Evolutionary conservation across 1,140 invertebrate genomes (phyloP), one percentile per base, ranked within the genome.

Genomic region (Diprion similis): DNA sequence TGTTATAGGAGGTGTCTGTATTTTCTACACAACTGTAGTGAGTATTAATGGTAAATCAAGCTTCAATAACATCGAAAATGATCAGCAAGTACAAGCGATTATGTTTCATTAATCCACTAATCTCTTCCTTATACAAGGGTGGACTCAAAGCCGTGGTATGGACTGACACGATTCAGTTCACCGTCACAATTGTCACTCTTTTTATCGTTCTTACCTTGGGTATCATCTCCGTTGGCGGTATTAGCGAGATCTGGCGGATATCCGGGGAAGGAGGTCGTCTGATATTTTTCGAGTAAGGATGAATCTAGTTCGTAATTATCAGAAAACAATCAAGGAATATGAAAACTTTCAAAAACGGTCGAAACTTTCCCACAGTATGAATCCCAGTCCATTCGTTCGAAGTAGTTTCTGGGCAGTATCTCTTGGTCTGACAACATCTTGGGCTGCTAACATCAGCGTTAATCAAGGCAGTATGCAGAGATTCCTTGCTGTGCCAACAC

Each of bases 1-100:
- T 8, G 87, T 93, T 0, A 90, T 94, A 69, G 94, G 93, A 76
- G 83, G 91, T 8, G 90, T 94, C 9, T 95, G 94, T 83, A 94
- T 94, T 10, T 93, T 95, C 73, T 95, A 96, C 77, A 95, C 94
- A 9, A 91, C 93, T 17, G 84, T 95, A 64, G 92, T 93, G 83
- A 90, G 88, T 84, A 66, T 46, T 24, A 37, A 37, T 37, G 2
- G 24, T 37, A 37, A 37, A 3, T 37, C 6, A 37, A 37, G 24
- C 24, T 37, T 37, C 24, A 37, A 6, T 37, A 4, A 37, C 24
- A 37, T 37, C 24, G 24, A 37, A 37, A 37, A 1, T 37, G n/a
- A n/a, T n/a, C n/a, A n/a, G 24, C 24, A 37, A 1, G 24, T 37
- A 37, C 24, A 37, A 37, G 24, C 24, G 24, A 6, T 37, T 37